Evolutionary conservation across 2,113 vertebrate species (phyloP).

Genomic region (Narcine bancroftii): DNA sequence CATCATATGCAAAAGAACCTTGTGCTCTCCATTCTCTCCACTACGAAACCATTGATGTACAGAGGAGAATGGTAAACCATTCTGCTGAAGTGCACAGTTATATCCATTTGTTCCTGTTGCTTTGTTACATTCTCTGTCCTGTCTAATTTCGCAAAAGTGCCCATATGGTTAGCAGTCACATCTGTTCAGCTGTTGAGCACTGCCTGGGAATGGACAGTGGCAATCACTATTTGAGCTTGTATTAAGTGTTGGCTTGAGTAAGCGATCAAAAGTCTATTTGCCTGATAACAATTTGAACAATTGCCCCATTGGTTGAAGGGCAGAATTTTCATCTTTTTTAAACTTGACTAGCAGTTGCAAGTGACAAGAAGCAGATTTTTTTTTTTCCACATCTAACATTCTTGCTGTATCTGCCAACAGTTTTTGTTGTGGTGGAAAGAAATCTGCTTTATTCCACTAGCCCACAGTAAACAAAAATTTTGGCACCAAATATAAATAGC

Average conservation of each 20-base stretch:
- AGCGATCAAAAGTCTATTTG: background rate
- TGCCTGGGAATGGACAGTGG: background rate
- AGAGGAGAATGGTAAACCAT: too few species aligned
- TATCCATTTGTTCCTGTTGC: background rate
- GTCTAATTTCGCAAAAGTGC: background rate
- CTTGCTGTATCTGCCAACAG: background rate
- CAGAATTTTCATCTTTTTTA: background rate
- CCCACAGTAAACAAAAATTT: too few species aligned
- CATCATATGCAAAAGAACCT: too few species aligned
- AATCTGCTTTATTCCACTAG: background rate
- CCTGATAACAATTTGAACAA: background rate
- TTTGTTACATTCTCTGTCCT: background rate
- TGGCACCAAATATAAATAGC: background rate
- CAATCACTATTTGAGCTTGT: background rate
- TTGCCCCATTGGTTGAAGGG: background rate
- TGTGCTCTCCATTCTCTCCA: too few species aligned
- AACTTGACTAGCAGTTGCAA: background rate
- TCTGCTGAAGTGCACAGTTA: too few species aligned
- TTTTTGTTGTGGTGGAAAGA: background rate
- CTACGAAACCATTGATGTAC: too few species aligned
- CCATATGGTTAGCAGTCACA: background rate
- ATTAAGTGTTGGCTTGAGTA: background rate
- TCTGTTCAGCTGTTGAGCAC: background rate
- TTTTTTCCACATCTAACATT: background rate
- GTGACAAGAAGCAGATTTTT: background rate